Evolutionary conservation across 2,797 vertebrate genomes (phyloP), one percentile per base, ranked within the genome.

Genomic region (Oryzias dopingdopingensis): DNA sequence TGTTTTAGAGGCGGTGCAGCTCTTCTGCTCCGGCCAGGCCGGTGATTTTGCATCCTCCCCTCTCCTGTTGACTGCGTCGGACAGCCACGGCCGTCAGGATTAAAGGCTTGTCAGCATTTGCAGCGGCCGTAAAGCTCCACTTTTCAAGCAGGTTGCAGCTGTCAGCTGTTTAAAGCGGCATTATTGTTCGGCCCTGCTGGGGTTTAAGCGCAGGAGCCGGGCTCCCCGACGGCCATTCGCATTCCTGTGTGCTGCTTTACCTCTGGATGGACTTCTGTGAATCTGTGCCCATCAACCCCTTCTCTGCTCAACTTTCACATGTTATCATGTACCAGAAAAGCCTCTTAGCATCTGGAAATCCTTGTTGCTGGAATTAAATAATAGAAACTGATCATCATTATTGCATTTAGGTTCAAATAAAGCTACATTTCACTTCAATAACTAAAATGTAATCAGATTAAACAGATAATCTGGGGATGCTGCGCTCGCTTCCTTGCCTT

Each of bases 141-240:
- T 88, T 91, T 90, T 90, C 88, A 91, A 88, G 87, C 85, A 81
- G 87, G 87, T 88, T 89, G 89, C 91, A 88, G 83, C 83, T 86
- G 88, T 92, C 91, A 91, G 89, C 89, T 91, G 75, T 88, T 90
- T 90, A 80, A 73, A 87, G 79, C 76, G 69, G 69, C 81, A 74
- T 86, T 84, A 84, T 90, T 90, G 87, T 90, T 88, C 79, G 65
- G 72, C 23, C 60, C 65, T 53, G 82, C 66, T 57, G 74, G 75
- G 85, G 70, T 80, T 72, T 84, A 72, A 84, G 77, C 10, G 32
- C 63, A 62, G 77, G 59, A 76, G 65, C 58, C 49, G n/a, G 40
- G 56, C 62, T 62, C 51, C 61, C 66, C 32, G 49, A 43, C 56
- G 23, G 70, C 56, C 57, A 2, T 59, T 46, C 32, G 64, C 83